A percentile compares a stretch with the other conserved stretches of the same genome.
Evolutionary conservation across 2,113 vertebrate genomes (phyloP).

Genomic region (Epinephelus fuscoguttatus): DNA sequence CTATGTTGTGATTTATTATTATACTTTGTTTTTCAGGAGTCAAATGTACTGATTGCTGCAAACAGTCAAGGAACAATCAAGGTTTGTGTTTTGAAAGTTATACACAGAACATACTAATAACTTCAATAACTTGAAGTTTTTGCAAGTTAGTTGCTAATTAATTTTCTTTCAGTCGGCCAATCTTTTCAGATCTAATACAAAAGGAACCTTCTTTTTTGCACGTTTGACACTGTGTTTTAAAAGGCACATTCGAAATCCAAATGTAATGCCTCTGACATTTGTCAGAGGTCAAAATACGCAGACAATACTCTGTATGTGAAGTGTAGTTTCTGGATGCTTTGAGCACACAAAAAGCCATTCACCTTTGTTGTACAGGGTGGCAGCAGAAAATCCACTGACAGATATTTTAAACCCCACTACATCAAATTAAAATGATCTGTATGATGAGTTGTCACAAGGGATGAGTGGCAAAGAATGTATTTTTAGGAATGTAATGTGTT

Average conservation of each 20-base stretch:
- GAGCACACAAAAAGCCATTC: neutral
- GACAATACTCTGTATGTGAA: neutral
- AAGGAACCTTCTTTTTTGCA: neutral
- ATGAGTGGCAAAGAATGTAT: neutral
- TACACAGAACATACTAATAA: neutral
- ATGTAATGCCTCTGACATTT: neutral
- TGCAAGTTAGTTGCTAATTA: too few relatives aligned
- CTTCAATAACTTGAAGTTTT: too few relatives aligned
- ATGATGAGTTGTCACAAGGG: neutral
- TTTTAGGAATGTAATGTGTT: too few relatives aligned
- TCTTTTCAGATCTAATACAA: neutral
- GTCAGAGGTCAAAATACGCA: neutral
- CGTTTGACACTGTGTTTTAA: neutral
- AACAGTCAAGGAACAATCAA: conserved; percentile 99
- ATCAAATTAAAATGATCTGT: too few relatives aligned
- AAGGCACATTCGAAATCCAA: neutral
- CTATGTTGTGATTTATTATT: neutral
- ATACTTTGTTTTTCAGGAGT: conserved; percentile 89
- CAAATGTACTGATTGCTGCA: conserved; percentile 98
- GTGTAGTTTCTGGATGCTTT: neutral
- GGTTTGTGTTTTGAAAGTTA: conserved; percentile 84
- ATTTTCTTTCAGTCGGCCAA: too few relatives aligned
- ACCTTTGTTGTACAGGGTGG: neutral
- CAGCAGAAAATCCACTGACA: too few relatives aligned
- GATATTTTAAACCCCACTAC: too few relatives aligned